Evolutionary conservation across 2,888 invertebrate genomes (phyloP).

Genomic region (Apotomis betuletana): DNA sequence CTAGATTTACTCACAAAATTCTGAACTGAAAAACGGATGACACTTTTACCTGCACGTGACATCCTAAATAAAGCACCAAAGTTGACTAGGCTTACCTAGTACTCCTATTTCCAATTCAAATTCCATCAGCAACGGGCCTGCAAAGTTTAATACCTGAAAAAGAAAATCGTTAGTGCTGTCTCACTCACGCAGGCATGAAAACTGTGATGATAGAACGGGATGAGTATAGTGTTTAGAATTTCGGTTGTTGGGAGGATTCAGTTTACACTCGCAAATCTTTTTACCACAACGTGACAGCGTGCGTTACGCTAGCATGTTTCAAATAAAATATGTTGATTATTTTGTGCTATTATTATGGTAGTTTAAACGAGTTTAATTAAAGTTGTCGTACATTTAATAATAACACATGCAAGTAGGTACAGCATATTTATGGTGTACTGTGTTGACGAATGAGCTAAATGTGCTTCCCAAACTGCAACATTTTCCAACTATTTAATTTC

Average conservation of each 20-base stretch:
- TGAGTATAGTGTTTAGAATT: not conserved
- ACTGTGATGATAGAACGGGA: not conserved
- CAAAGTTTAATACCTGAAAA: not conserved
- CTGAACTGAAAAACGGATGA: not conserved
- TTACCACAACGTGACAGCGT: slow-evolving; percentile 2
- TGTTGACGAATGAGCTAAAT: too few species aligned
- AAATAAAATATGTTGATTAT: too few species aligned
- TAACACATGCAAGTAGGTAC: too few species aligned
- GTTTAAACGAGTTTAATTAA: too few species aligned
- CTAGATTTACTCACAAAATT: not conserved
- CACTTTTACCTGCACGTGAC: slow-evolving; percentile 2
- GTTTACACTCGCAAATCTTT: slow-evolving; percentile 22
- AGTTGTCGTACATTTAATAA: too few species aligned
- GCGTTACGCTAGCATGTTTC: not conserved
- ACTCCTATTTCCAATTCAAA: slow-evolving; percentile 26
- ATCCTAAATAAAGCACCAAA: slow-evolving; percentile 11
- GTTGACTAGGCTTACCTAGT: slow-evolving; percentile 9
- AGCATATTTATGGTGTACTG: too few species aligned
- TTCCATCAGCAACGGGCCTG: slow-evolving; percentile 11
- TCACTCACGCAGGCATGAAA: not conserved
- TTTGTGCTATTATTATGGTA: too few species aligned
- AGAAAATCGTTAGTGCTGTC: not conserved
- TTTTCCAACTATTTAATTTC: too few species aligned
- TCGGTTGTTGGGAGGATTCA: slow-evolving; percentile 6
- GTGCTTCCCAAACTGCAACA: too few species aligned